phyloP scores from a whole-genome alignment of 2,113 vertebrate genomes.

The Oreochromis spilurus region DNA sequence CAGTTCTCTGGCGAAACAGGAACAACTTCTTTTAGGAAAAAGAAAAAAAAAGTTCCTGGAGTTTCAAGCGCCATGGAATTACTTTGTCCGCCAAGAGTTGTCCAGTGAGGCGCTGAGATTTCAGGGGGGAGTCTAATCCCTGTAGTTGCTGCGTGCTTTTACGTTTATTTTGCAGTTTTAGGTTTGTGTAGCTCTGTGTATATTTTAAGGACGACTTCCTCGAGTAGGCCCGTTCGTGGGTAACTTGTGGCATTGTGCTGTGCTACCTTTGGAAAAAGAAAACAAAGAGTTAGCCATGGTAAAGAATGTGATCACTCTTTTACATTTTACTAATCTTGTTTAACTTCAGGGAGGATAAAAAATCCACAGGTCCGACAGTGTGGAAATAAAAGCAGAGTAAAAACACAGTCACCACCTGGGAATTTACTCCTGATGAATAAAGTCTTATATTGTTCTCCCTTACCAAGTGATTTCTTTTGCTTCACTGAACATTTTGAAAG shows the following conservation, averaged over 20 bases:
- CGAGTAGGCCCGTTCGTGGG: slow-evolving; percentile 33
- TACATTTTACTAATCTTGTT: background rate
- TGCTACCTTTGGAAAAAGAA: slow-evolving; percentile 23
- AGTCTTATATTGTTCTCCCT: background rate
- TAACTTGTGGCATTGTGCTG: slow-evolving; percentile 54
- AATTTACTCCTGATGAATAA: background rate
- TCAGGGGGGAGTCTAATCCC: slow-evolving; percentile 32
- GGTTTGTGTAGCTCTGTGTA: slow-evolving; percentile 20
- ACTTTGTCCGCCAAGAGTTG: slow-evolving; percentile 69
- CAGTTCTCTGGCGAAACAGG: slow-evolving; percentile 77
- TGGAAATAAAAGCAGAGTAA: background rate
- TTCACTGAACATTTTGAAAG: background rate
- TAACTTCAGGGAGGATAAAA: background rate
- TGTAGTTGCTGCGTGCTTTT: slow-evolving; percentile 34
- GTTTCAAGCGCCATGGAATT: slow-evolving; percentile 77
- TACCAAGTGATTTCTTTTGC: background rate
- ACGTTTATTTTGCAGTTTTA: slow-evolving; percentile 40
- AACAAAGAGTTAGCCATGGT: slow-evolving; percentile 1
- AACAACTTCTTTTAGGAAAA: slow-evolving; percentile 81
- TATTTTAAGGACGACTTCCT: slow-evolving; percentile 46
- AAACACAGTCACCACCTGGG: background rate
- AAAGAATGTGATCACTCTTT: background rate
- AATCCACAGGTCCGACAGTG: slow-evolving; percentile 12
- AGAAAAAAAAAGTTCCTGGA: slow-evolving; percentile 74
- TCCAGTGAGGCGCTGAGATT: slow-evolving; percentile 74